These are phyloP conservation scores for Epizoanthus ramosus DNA, from an alignment of 92 coral and sea anemone species.

Conservation along the genomic window DNA sequence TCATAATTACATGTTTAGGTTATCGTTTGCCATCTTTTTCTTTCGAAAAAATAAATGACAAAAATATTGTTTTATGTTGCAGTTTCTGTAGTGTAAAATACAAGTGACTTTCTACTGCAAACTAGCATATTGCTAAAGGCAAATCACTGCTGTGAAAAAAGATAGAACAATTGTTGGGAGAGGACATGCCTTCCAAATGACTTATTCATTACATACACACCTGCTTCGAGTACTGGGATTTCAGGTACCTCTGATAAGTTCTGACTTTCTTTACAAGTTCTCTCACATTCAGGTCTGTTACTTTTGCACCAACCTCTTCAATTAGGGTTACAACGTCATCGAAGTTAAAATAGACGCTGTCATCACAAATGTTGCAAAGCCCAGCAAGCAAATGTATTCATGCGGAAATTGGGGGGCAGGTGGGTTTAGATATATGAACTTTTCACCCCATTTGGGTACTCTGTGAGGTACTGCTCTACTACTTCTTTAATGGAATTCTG, in stretches of 20 bases:
- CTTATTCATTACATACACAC: neutral
- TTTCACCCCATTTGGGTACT: slow-evolving; percentile 37
- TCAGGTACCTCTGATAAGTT: slow-evolving; percentile 19
- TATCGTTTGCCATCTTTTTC: no score
- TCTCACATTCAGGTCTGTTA: slow-evolving; percentile 4
- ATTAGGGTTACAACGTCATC: slow-evolving; percentile 18
- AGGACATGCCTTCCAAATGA: no score
- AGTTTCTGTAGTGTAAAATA: no score
- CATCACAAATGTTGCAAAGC: slow-evolving; percentile 34
- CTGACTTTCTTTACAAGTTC: neutral
- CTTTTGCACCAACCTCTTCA: neutral
- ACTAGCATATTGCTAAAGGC: no score
- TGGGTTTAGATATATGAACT: slow-evolving; percentile 43
- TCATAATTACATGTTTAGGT: no score
- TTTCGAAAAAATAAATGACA: no score
- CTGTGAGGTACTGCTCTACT: no score
- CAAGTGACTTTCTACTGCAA: no score
- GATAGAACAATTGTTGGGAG: no score
- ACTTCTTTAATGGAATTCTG: no score
- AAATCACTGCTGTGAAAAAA: no score
- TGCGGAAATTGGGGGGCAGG: slow-evolving; percentile 26
- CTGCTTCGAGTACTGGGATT: slow-evolving; percentile 23
- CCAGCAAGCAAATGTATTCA: slow-evolving; percentile 44
- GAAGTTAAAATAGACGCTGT: slow-evolving; percentile 21
- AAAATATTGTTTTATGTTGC: no score